Evolutionary conservation across 2,888 invertebrate species (phyloP), one percentile per base, ranked within the genome.

Genomic region (Galerucella calmariensis): DNA sequence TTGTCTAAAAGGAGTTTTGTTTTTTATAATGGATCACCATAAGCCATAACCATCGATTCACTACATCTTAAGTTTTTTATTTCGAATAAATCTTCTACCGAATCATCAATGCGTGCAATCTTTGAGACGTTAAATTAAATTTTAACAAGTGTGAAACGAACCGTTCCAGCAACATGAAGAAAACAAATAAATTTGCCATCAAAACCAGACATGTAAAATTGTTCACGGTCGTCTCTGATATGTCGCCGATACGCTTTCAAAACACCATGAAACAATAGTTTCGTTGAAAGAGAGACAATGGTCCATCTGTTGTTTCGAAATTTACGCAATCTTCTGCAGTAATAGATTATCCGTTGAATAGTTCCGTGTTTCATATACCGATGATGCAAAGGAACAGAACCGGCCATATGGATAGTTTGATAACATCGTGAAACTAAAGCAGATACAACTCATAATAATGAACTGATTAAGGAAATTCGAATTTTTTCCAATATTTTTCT

Each of bases 281-380:
- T 75, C 67, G 69, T 73, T 74, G 73, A 77, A 69, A 58, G 46
- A 44, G 66, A 67, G 67, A 77, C 77, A 75, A 77, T 77, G 75
- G 73, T 71, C 70, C 69, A 72, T 77, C 74, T 77, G 73, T 75
- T 69, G 59, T 71, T 75, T 77, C 67, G 68, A 77, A 73, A 77
- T 77, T 72, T 76, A 77, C 73, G 74, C 74, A 74, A 75, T 77
- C 72, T 56, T 73, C 69, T 71, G 56, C 72, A 67, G 72, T 68
- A 70, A 67, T 74, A 72, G 67, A 72, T 72, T 72, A 73, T 73
- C 69, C 44, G 59, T 69, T 53, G 67, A 72, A 75, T 72, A 70
- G 73, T 77, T 77, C 75, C 75, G 72, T 72, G 66, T 75, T 73
- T 63, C 69, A 63, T 69, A 69, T 71, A 69, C 61, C 67, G 68